Base-by-base conservation (phyloP, 2,113 vertebrate species). In the Colaptes auratus region DNA sequence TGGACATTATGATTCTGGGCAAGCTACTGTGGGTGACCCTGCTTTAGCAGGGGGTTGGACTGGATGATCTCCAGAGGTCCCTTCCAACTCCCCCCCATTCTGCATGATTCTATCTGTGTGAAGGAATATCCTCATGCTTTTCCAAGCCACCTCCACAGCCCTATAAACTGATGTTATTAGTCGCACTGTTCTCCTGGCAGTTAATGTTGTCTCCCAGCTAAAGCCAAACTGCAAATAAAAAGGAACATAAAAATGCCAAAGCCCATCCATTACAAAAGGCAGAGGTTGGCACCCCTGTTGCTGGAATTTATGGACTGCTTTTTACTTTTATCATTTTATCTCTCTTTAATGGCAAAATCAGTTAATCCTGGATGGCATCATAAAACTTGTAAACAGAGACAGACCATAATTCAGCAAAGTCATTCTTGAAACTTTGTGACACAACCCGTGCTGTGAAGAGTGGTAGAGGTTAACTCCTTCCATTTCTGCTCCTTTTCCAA, bases 291-390 rank as follows among this genome's bases (percentile, higher is more conserved):
- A 87, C 75, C 53, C 27, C 65, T 90, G 53, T 77, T 91, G 42
- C 82, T 83, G 59, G 23, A 35, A 94, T 93, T 95, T 96, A 86
- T 15, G 20, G 86, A 35, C 53, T 93, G 36, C 35, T 74, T 93
- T 93, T 90, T 31, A 56, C 74, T 86, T 93, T 88, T 86, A 88
- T 66, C 23, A 66, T 88, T 89, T 86, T 92, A 82, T 90, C 87
- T 92, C 33, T 28, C 74, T 61, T 92, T 86, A 82, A 46, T 24
- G 30, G 75, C 66, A 81, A 59, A 95, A 93, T 89, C 39, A 66
- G 66, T 85, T 46, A 94, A 88, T 86, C 84, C 87, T 95, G 61
- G 88, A 82, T 84, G 44, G 82, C 76, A 70, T 56, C 71, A 46
- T 61, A 75, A 65, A 95, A 61, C 20, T 74, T 19, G 53, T 6